Conservation (phyloP, 2,113 vertebrate genomes). For the Pygoscelis adeliae region DNA sequence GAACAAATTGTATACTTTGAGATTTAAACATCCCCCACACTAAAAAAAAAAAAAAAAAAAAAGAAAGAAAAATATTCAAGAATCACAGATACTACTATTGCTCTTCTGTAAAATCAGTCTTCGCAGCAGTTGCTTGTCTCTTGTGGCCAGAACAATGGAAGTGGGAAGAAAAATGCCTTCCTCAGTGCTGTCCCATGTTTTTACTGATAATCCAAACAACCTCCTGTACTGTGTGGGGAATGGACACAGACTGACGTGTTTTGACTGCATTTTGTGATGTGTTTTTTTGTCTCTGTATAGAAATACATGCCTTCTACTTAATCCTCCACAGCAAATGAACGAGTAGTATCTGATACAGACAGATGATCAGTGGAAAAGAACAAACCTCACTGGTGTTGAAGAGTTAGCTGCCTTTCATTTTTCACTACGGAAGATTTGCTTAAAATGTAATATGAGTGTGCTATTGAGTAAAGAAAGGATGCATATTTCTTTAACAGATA, state of each 20-base stretch:
- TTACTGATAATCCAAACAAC: background rate
- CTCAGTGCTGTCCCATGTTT: background rate
- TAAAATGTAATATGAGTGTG: background rate
- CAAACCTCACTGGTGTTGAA: background rate
- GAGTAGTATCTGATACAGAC: background rate
- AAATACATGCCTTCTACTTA: background rate
- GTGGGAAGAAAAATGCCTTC: background rate
- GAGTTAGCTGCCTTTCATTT: background rate
- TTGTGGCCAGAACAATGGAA: background rate
- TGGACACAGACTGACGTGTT: background rate
- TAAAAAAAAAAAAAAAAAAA: background rate
- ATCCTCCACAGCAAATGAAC: background rate
- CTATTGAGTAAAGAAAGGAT: background rate
- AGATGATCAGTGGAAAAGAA: background rate
- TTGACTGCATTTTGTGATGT: background rate
- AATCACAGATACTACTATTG: background rate
- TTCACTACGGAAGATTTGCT: background rate
- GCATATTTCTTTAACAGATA: background rate
- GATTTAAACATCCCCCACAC: background rate
- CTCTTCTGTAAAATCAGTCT: background rate
- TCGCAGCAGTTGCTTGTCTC: background rate
- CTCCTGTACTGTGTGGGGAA: fast-evolving
- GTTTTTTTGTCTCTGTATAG: background rate
- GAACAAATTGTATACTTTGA: background rate
- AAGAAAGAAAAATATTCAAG: background rate